phyloP scores from a whole-genome alignment of 2,113 vertebrate genomes.

The Urocynchramus pylzowi region DNA sequence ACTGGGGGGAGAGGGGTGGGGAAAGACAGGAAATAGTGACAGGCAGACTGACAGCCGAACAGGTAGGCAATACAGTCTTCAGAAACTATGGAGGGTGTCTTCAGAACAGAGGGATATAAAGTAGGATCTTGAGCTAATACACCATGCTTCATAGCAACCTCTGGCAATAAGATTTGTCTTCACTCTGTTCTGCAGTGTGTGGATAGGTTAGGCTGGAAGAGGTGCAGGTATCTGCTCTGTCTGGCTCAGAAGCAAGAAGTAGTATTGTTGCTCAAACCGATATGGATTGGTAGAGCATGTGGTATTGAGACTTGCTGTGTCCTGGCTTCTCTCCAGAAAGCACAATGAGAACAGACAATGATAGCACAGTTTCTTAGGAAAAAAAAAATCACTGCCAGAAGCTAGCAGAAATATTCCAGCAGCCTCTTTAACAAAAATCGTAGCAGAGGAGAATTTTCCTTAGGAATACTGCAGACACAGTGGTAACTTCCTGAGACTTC shows the following conservation, averaged over 20 bases:
- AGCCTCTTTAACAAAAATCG: neutral
- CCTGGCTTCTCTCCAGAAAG: constrained; percentile 25
- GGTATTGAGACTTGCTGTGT: neutral
- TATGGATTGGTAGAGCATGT: neutral
- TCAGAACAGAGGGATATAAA: neutral
- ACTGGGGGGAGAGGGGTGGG: fast-evolving
- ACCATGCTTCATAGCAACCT: neutral
- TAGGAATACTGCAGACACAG: neutral
- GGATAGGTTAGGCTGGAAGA: neutral
- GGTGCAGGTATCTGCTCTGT: neutral
- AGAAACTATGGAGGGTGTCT: neutral
- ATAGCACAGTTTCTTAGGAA: neutral
- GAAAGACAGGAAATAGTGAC: neutral
- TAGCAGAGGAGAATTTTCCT: neutral
- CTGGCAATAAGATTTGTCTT: neutral
- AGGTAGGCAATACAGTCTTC: neutral
- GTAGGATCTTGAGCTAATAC: neutral
- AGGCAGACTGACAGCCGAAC: neutral
- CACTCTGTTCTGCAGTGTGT: neutral
- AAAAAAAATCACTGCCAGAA: neutral
- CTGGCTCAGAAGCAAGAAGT: neutral
- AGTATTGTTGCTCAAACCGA: neutral
- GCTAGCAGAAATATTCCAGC: neutral
- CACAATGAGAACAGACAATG: neutral
- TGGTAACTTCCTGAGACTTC: neutral